Base-by-base conservation (phyloP, 2,113 vertebrate genomes). In the Chaenogobius annularis region DNA sequence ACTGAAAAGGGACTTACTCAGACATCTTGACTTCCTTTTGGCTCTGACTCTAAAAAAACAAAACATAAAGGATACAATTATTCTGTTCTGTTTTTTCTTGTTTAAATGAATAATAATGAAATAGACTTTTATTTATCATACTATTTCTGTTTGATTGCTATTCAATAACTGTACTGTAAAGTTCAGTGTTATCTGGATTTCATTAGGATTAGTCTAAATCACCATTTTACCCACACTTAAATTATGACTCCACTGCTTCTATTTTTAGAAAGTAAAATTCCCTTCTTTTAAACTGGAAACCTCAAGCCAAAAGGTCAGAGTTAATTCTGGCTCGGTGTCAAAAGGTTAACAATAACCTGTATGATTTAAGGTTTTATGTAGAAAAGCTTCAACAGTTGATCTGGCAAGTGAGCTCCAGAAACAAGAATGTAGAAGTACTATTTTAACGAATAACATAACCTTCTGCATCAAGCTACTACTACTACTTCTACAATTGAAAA, bases 1-100 rank as follows among this genome's bases (percentile, higher is more conserved):
- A 17, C 11, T 37, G 7, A 40, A 65, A 8, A 35, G 26, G 22
- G 72, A 91, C 91, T 88, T 67, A 92, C 91, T 92, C 91, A 72
- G 90, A 92, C 91, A 92, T 92, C 35, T 86, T 89, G 90, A 63
- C 74, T 67, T 75, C 55, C 72, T 73, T 46, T 83, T 78, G 63
- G 58, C 61, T 81, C 75, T 70, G 68, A 73, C 69, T 75, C 83
- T 79, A 0, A 65, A 58, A 7, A 59, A 5, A 20, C 77, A 65
- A 69, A 37, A 15, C 6, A 61, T 2, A 44, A 4, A 20, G 23
- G 11, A 20, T 43, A 43, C 11, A 4, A 56, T 56, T 22, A 23
- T 13, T 22, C 4, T 23, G 22, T 46, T 7, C 37, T 40, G 37
- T 3, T 35, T 35, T 35, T 35, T 35, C 35, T 35, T 35, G 26